Percentiles rank a stretch among this genome's conserved stretches.
Conservation (phyloP, 2,888 invertebrate genomes). For the Dasypolia templi region DNA sequence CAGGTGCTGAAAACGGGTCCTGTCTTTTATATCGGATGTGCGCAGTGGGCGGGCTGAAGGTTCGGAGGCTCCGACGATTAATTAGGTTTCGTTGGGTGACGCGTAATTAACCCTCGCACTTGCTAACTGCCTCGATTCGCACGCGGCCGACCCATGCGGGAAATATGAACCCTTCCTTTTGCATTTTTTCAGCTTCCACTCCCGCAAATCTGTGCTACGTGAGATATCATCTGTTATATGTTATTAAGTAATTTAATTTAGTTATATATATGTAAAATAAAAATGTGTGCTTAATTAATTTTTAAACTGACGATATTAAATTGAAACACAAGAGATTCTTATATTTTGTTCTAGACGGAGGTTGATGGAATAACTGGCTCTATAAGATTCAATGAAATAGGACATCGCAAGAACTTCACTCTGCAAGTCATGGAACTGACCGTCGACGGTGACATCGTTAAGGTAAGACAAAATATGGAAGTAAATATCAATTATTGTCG, state of each 20-base stretch:
- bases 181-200: conserved; percentile 41
- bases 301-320: conserved; percentile 63
- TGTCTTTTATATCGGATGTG: conserved; percentile 73
- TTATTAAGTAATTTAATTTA: no score
- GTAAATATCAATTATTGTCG: conserved; percentile 10
- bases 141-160: conserved; percentile 32
- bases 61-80: conserved; percentile 73
- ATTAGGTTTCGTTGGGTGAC: conserved; percentile 78
- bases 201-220: conserved; percentile 35
- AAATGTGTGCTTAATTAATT: neutral
- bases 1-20: conserved; percentile 76
- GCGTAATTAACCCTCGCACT: conserved; percentile 75
- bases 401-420: conserved; percentile 96
- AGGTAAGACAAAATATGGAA: conserved; percentile 88
- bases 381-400: conserved; percentile 96
- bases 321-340: conserved; percentile 73
- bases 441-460: conserved; percentile 96
- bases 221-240: conserved; percentile 8
- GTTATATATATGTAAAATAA: no score
- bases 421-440: conserved; percentile 97
- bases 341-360: conserved; percentile 93
- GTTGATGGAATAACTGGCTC: conserved; percentile 96
- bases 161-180: conserved; percentile 61
- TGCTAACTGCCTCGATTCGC: conserved; percentile 68
- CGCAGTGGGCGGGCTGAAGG: conserved; percentile 56